Percentiles rank a stretch among this genome's conserved stretches.
Evolutionary conservation across 2,888 invertebrate species (phyloP).

Genomic region (Cheilosia pagana): DNA sequence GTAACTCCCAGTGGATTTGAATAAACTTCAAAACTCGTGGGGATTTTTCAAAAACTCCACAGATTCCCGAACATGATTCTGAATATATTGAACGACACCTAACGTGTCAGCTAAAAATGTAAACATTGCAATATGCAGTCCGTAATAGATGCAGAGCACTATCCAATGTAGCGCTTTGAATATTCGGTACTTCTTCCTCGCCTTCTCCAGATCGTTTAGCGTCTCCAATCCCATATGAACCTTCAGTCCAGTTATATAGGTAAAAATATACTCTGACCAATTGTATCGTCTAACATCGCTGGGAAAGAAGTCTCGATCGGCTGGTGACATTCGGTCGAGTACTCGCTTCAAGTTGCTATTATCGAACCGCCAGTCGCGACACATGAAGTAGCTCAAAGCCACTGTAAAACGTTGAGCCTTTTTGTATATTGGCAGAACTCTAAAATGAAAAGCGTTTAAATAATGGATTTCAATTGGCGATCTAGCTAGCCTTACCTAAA

Average conservation of each 20-base stretch:
- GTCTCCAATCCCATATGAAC: conserved; percentile 68
- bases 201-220: conserved; percentile 24
- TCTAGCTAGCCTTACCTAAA: conserved; percentile 25
- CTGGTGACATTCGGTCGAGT: conserved; percentile 71
- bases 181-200: conserved; percentile 22
- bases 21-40: not conserved
- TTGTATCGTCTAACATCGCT: conserved; percentile 72
- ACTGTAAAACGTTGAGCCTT: conserved; percentile 74
- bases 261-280: conserved; percentile 60
- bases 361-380: conserved; percentile 68
- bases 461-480: not conserved
- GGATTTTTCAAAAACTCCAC: conserved; percentile 58
- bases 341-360: conserved; percentile 76
- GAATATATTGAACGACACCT: conserved; percentile 40
- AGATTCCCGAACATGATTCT: conserved; percentile 23
- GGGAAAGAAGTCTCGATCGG: conserved; percentile 76
- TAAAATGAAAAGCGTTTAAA: conserved; percentile 32
- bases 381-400: conserved; percentile 75
- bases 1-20: too few relatives aligned
- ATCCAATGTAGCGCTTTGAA: conserved; percentile 28
- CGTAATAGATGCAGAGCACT: conserved; percentile 42
- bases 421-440: conserved; percentile 75
- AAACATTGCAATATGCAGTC: conserved; percentile 37
- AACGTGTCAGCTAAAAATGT: conserved; percentile 41
- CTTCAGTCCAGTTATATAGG: conserved; percentile 72